Evolutionary conservation across 2,888 invertebrate genomes (phyloP).

Genomic region (Chrysolina haemoptera): DNA sequence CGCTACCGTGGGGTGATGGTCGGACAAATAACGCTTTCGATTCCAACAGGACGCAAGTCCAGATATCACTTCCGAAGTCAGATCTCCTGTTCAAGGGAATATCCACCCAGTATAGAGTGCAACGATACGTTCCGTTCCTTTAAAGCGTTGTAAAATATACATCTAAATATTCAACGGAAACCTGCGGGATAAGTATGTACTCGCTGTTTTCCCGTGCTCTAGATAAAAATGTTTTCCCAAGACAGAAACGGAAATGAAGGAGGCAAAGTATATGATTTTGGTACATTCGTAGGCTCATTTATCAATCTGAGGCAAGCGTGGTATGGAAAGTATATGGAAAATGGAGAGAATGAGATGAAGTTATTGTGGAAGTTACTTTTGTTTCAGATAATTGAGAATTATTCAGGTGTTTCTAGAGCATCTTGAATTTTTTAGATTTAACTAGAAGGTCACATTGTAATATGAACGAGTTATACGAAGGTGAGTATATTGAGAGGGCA

Average conservation of each 20-base stretch:
- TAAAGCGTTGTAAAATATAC: slow-evolving; percentile 17
- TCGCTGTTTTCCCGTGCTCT: background rate
- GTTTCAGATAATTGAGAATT: no score
- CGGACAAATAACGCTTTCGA: no score
- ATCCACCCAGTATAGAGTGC: slow-evolving; percentile 20
- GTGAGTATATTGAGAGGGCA: no score
- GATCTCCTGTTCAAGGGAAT: background rate
- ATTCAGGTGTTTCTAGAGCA: no score
- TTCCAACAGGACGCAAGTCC: no score
- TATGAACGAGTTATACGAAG: no score
- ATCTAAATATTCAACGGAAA: slow-evolving; percentile 20
- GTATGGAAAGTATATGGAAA: background rate
- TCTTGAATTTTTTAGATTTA: no score
- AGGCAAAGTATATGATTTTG: background rate
- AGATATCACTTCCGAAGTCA: no score
- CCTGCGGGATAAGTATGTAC: background rate
- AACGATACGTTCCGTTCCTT: slow-evolving; percentile 46
- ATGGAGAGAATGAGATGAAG: background rate
- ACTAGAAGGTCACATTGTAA: no score
- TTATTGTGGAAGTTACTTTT: no score
- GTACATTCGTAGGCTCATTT: background rate
- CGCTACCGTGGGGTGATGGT: no score
- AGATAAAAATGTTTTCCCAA: background rate
- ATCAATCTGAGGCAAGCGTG: background rate
- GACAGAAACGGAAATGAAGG: slow-evolving; percentile 1